Percentiles rank a stretch among this genome's conserved stretches.
Conservation (phyloP, 2,888 invertebrate genomes). For the Brachypterus glaber region DNA sequence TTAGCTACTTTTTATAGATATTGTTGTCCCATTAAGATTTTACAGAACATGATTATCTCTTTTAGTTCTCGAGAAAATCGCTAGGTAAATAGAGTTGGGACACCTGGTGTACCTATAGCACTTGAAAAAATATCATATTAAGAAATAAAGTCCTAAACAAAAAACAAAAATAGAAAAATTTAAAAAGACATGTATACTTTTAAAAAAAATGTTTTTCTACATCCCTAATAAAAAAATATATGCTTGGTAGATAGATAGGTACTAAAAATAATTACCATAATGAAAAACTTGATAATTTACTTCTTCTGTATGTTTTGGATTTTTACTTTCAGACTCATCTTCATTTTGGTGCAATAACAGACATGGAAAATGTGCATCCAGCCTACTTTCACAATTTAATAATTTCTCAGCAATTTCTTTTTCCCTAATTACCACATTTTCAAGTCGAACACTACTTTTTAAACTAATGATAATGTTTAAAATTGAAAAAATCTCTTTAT, state of each 20-base stretch:
- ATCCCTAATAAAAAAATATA: no score
- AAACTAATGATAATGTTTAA: slow-evolving; percentile 25
- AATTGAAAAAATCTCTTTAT: slow-evolving; percentile 24
- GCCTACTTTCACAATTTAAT: slow-evolving; percentile 17
- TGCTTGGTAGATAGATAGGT: background rate
- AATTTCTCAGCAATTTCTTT: slow-evolving; percentile 15
- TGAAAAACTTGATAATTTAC: slow-evolving; percentile 12
- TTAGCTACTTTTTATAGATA: no score
- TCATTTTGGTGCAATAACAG: slow-evolving; percentile 18
- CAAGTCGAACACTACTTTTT: slow-evolving; percentile 15
- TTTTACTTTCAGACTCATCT: slow-evolving; percentile 5
- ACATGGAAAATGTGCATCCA: slow-evolving; percentile 19
- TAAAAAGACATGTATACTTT: slow-evolving; percentile 1
- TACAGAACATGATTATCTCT: no score
- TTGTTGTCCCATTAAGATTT: no score
- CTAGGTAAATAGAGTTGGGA: no score
- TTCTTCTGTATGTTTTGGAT: no score
- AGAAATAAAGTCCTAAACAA: no score
- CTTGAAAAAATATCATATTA: no score
- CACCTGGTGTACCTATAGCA: no score
- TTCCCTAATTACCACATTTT: slow-evolving; percentile 15
- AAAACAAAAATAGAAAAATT: slow-evolving; percentile 7
- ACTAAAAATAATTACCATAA: slow-evolving; percentile 16
- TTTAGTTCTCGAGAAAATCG: no score
- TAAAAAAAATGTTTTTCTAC: no score